A percentile compares a stretch with the other conserved stretches of the same genome.
phyloP scores from a whole-genome alignment of 2,888 invertebrate species.

The Muschampia plurimacula region DNA sequence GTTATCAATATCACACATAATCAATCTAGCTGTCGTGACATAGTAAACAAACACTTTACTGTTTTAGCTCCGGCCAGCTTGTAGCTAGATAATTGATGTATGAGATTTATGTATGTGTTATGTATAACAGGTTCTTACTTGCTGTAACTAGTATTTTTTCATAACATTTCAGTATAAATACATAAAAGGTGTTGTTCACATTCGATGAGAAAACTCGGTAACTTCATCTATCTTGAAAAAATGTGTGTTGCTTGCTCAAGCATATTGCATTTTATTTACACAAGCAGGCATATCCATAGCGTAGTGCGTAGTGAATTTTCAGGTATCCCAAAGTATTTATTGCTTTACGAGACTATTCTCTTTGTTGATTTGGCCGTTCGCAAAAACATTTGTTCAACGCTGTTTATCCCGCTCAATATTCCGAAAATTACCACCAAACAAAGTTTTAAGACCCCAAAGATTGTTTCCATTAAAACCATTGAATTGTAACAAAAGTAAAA shows the following conservation, averaged over 20 bases:
- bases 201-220: no score
- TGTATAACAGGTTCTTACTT: not conserved
- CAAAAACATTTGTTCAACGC: not conserved
- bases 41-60: not conserved
- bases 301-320: no score
- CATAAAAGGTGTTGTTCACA: no score
- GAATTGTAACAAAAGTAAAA: slow-evolving; percentile 18
- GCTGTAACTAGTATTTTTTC: not conserved
- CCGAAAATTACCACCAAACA: not conserved
- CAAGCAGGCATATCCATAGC: no score
- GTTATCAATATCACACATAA: not conserved
- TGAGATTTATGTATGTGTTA: not conserved
- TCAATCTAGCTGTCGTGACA: not conserved
- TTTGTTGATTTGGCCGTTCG: not conserved
- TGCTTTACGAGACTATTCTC: no score
- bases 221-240: no score
- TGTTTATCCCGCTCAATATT: not conserved
- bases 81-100: not conserved
- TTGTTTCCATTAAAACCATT: slow-evolving; percentile 29
- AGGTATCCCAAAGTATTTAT: no score
- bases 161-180: no score
- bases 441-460: slow-evolving; percentile 5
- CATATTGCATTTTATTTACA: no score
- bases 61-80: not conserved
- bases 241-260: no score